These are phyloP conservation scores for Jaculus jaculus DNA, from an alignment of 2,113 vertebrate genomes.

Conservation along the genomic window DNA sequence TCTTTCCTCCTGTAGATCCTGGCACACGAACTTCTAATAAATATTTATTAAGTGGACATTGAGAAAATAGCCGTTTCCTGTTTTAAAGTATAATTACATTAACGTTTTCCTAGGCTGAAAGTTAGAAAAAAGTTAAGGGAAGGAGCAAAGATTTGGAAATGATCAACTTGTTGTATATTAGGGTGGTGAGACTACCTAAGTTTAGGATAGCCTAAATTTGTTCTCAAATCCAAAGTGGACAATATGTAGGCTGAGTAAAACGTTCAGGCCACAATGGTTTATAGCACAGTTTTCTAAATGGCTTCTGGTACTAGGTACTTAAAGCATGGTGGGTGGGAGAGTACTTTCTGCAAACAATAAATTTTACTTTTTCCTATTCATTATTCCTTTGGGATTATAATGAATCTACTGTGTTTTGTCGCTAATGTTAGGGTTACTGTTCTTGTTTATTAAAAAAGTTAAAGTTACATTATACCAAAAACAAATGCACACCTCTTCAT, in stretches of 20 bases:
- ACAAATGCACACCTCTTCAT: background rate
- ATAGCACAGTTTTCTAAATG: background rate
- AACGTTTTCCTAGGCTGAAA: background rate
- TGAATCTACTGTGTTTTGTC: background rate
- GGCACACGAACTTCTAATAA: background rate
- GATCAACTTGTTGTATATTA: background rate
- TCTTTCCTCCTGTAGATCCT: background rate
- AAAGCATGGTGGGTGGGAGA: background rate
- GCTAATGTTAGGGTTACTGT: slow-evolving; percentile 26
- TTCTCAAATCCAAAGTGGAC: background rate
- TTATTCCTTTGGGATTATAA: background rate
- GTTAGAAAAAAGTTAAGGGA: background rate
- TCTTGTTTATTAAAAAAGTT: background rate
- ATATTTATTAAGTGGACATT: background rate
- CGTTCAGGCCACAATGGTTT: background rate
- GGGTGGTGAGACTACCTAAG: background rate
- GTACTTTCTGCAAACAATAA: background rate
- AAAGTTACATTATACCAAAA: background rate
- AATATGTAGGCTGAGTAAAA: background rate
- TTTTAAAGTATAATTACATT: background rate
- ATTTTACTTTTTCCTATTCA: background rate
- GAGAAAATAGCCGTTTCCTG: background rate
- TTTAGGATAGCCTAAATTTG: background rate
- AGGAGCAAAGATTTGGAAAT: background rate
- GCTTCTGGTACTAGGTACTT: background rate